A percentile compares a stretch with the other conserved stretches of the same genome.
Evolutionary conservation across 2,113 vertebrate species (phyloP).

Genomic region (Bubo blakistoni): DNA sequence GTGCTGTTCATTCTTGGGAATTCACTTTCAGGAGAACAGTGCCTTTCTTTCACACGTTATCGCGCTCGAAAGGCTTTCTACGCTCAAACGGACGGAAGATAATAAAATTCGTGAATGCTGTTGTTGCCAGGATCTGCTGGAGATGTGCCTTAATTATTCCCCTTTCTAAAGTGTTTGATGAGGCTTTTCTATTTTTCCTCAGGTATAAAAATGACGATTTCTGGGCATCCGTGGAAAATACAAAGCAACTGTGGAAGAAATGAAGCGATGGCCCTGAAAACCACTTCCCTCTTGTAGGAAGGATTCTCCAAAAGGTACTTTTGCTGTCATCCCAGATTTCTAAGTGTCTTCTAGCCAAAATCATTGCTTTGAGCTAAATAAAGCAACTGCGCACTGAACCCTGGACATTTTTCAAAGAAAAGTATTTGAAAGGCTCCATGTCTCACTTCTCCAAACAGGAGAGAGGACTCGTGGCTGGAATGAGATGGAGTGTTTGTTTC

Average conservation of each 20-base stretch:
- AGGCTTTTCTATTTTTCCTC: not conserved
- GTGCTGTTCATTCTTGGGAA: not conserved
- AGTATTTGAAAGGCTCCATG: not conserved
- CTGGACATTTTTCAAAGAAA: not conserved
- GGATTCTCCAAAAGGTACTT: not conserved
- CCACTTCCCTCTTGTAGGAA: not conserved
- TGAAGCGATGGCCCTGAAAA: not conserved
- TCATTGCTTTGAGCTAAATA: not conserved
- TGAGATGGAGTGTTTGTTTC: not conserved
- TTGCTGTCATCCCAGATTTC: not conserved
- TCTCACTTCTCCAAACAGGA: not conserved
- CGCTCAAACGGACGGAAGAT: not conserved
- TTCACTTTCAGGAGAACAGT: not conserved
- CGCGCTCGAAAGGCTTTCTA: not conserved
- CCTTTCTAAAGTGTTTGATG: not conserved
- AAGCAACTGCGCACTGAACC: not conserved
- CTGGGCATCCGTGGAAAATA: not conserved
- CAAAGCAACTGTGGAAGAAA: not conserved
- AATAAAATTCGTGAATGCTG: not conserved
- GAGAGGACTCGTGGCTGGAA: not conserved
- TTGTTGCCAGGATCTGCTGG: not conserved
- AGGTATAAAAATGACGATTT: accelerated
- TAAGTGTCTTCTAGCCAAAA: not conserved
- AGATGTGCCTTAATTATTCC: not conserved
- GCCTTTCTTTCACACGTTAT: not conserved